Evolutionary conservation across 2,797 vertebrate genomes (phyloP), one percentile per base, ranked within the genome.

Genomic region (Chelonia mydas): DNA sequence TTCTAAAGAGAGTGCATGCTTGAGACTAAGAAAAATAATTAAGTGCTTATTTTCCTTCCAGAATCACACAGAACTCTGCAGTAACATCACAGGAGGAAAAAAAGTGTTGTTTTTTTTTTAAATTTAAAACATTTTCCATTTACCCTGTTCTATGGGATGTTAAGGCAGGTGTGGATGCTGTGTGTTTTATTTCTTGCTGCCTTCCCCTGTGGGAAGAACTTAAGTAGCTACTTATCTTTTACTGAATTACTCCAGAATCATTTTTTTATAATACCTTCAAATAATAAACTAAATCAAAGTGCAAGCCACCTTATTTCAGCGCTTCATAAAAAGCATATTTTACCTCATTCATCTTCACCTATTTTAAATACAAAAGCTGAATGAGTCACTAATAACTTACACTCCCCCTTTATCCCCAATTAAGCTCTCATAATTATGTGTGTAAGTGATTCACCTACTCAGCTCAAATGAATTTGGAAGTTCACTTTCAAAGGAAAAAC

Each of bases 251-350:
- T 92, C 77, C 90, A 91, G 85, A 90, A 49, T 79, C 91, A 41
- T 89, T 97, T 97, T 88, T 89, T 97, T 93, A 81, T 90, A 96
- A 86, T 96, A 92, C 51, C 94, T 96, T 68, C 87, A 87, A 95
- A 91, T 84, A 65, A 94, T 78, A 93, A 77, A 10, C 83, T 97
- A 97, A 97, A 93, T 95, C 88, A 96, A 97, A 97, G 96, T 97
- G 97, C 97, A 97, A 96, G 88, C 85, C 45, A 94, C 83, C 94
- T 96, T 83, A 3, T 95, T 96, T 96, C 88, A 96, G 95, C 91
- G 94, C 93, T 98, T 96, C 92, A 95, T 93, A 86, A 94, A 95
- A 96, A 95, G 72, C 84, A 33, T 90, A 68, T 94, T 96, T 95
- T 96, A 92, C 57, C 90, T 96, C 84, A 95, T 95, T 93, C 89